phyloP scores from a whole-genome alignment of 1,140 invertebrate species.

The Stegodyphus mimosarum region DNA sequence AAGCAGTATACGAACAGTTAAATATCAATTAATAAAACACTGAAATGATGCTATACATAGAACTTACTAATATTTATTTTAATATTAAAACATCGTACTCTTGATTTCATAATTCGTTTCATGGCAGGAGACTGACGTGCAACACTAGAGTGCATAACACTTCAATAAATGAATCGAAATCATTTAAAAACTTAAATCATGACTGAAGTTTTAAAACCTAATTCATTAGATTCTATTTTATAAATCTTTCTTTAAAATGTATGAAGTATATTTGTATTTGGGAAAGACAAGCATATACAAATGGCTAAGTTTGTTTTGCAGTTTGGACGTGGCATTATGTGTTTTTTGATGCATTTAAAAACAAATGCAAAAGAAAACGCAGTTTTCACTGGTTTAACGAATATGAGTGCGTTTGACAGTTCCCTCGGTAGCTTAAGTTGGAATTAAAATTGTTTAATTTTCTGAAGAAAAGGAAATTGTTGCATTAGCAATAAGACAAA shows the following conservation, averaged over 20 bases:
- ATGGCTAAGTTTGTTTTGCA: not conserved
- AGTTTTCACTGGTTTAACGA: no score
- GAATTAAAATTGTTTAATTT: no score
- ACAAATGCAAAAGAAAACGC: no score
- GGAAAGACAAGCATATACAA: not conserved
- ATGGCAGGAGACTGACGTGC: conserved; percentile 52
- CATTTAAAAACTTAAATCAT: no score
- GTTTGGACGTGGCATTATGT: not conserved
- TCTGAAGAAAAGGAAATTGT: no score
- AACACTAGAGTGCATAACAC: conserved; percentile 39
- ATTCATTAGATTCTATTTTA: no score
- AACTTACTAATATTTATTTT: conserved; percentile 40
- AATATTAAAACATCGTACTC: conserved; percentile 36
- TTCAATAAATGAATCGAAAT: conserved; percentile 11
- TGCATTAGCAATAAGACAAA: no score
- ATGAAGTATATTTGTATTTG: not conserved
- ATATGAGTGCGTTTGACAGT: no score
- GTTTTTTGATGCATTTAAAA: no score
- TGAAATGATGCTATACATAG: conserved; percentile 57
- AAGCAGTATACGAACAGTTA: conserved; percentile 23
- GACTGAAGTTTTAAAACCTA: no score
- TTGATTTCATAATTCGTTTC: conserved; percentile 56
- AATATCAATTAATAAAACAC: conserved; percentile 48
- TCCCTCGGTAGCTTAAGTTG: no score
- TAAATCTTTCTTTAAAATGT: not conserved